Conservation (phyloP, 2,797 vertebrate species). For the Pyrocephalus nanus region DNA sequence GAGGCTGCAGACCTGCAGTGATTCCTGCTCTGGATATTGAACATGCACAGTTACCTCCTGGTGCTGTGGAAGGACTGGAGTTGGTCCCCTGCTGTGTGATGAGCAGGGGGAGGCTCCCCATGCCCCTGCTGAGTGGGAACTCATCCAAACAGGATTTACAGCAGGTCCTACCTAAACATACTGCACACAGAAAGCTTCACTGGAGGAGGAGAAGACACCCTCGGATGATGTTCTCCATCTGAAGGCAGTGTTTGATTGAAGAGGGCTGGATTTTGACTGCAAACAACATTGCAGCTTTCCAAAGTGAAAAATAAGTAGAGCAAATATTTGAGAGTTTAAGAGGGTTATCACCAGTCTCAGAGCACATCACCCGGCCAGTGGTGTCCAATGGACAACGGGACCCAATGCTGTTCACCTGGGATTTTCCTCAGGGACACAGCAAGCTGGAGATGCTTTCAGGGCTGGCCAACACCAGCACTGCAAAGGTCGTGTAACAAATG, state of each 20-base stretch:
- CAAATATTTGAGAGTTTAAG: not conserved
- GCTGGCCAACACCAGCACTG: not conserved
- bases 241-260: not conserved
- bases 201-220: not conserved
- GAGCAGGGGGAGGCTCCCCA: not conserved
- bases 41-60: not conserved
- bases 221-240: not conserved
- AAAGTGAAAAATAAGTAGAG: not conserved
- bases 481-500: not conserved
- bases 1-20: not conserved
- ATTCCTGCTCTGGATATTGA: not conserved
- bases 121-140: not conserved
- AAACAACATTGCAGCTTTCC: not conserved
- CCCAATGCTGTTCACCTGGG: not conserved
- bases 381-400: not conserved
- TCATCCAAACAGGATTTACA: not conserved
- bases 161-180: not conserved
- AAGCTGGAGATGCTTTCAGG: not conserved
- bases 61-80: not conserved
- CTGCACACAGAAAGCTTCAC: accelerated
- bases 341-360: not conserved
- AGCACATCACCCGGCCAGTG: not conserved
- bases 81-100: not conserved
- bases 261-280: not conserved
- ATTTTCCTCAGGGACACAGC: not conserved